Evolutionary conservation across 2,797 vertebrate species (phyloP).

Genomic region (Cirrhinus molitorella): DNA sequence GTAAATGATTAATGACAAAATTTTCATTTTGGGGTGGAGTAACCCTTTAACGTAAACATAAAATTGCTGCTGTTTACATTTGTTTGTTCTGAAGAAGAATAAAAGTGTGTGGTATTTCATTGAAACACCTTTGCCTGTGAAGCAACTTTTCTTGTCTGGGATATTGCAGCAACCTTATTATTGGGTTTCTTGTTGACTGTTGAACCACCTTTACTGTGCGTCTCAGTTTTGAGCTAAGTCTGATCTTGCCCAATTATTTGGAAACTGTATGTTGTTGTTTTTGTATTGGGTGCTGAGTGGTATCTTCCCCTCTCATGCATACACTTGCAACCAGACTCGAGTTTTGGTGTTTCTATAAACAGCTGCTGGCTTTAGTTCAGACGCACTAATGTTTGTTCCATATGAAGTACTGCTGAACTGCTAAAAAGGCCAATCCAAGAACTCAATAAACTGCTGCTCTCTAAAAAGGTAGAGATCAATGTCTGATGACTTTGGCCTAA

Average conservation of each 20-base stretch:
- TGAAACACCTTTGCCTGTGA: no score
- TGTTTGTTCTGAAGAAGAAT: no score
- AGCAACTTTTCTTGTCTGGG: no score
- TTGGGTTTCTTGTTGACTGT: not conserved
- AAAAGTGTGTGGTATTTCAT: no score
- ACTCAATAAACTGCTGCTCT: not conserved
- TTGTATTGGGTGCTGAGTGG: not conserved
- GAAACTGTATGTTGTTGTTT: not conserved
- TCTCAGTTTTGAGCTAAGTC: not conserved
- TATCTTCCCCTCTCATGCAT: not conserved
- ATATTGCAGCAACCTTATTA: not conserved
- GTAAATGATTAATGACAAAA: no score
- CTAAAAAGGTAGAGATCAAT: constrained; percentile 22
- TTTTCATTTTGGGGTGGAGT: no score
- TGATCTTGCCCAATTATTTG: not conserved
- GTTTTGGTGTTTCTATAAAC: constrained; percentile 54
- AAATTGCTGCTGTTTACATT: no score
- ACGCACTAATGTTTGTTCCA: constrained; percentile 21
- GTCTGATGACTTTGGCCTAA: not conserved
- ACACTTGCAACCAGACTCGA: constrained; percentile 37
- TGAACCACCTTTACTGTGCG: not conserved
- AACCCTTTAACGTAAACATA: no score
- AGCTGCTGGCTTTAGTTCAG: constrained; percentile 28
- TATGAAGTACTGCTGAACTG: not conserved
- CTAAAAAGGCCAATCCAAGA: not conserved